Evolutionary conservation across 2,113 vertebrate species (phyloP), one percentile per base, ranked within the genome.

Genomic region (Megaceryle maxima): DNA sequence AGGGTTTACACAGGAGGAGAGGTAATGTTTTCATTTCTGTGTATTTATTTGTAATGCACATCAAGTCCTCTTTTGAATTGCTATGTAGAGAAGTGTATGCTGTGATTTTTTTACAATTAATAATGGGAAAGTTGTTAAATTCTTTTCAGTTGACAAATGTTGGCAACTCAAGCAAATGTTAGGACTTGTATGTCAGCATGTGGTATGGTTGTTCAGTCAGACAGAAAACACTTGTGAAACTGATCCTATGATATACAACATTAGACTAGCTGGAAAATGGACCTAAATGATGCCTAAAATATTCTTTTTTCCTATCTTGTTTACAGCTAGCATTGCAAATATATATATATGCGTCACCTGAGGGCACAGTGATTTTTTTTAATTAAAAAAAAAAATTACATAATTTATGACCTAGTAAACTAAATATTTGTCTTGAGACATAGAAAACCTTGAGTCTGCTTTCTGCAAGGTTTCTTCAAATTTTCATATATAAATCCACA

Each of bases 1-100:
- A 99, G 91, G 98, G 98, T 16, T 97, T 99, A 33, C 99, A 99
- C 85, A 99, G 98, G 97, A 99, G 99, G 80, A 98, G 98, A 98
- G 99, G 99, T 99, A 97, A 90, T 25, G 10, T 67, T 92, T 75
- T 59, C 12, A 37, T 78, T 92, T 84, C 29, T 97, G 8, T 56
- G 55, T 64, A 64, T 90, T 88, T 78, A 44, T 37, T 55, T 78
- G 12, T 76, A 64, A 16, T 67, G 15, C 46, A 11, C 6, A 12
- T 51, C 11, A 31, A 4, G 81, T 91, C 17, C 6, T 56, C 16
- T 84, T 78, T 59, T 62, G 3, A 84, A 76, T 21, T 83, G 35
- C 33, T 87, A 2, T 60, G 5, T 33, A 75, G 80, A 68, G 35
- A 84, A 51, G 17, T 33, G 5, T 64, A 13, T 77, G 19, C 41